A percentile compares a stretch with the other conserved stretches of the same genome.
Conservation (phyloP, 2,888 invertebrate genomes). For the Portevinia maculata region DNA sequence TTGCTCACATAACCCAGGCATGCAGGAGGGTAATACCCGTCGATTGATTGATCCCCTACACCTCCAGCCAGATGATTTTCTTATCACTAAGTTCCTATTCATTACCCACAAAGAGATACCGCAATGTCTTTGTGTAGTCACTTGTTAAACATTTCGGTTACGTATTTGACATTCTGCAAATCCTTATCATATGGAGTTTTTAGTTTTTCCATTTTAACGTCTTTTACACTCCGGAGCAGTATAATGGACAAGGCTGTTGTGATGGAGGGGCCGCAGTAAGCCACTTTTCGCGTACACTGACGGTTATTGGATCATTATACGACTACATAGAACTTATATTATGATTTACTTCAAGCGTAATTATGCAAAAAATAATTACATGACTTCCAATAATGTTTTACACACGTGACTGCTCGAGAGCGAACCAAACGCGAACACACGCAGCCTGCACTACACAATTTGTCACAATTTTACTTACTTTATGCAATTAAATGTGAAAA, state of each 20-base stretch:
- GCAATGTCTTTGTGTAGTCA: not conserved
- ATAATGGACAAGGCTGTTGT: no score
- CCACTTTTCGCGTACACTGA: conserved; percentile 56
- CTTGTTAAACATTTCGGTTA: not conserved
- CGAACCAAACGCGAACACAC: not conserved
- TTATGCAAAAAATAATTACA: conserved; percentile 57
- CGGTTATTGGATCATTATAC: conserved; percentile 66
- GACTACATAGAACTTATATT: conserved; percentile 30
- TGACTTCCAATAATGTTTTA: conserved; percentile 10
- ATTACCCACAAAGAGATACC: conserved; percentile 23
- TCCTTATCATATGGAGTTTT: conserved; percentile 13
- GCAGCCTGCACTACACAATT: not conserved
- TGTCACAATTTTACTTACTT: not conserved
- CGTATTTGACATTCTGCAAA: not conserved
- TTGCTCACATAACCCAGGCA: conserved; percentile 35
- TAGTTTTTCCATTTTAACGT: conserved; percentile 20
- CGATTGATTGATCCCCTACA: conserved; percentile 60
- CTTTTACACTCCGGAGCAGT: not conserved
- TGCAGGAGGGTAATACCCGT: conserved; percentile 34
- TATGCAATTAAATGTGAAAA: conserved; percentile 29
- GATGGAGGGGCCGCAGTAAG: conserved; percentile 26
- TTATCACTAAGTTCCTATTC: conserved; percentile 21
- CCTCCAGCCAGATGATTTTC: conserved; percentile 21
- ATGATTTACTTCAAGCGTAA: conserved; percentile 55
- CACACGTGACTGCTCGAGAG: conserved; percentile 32